A percentile compares a stretch with the other conserved stretches of the same genome.
phyloP scores from a whole-genome alignment of 1,140 invertebrate species.

The Heterodera carotae region DNA sequence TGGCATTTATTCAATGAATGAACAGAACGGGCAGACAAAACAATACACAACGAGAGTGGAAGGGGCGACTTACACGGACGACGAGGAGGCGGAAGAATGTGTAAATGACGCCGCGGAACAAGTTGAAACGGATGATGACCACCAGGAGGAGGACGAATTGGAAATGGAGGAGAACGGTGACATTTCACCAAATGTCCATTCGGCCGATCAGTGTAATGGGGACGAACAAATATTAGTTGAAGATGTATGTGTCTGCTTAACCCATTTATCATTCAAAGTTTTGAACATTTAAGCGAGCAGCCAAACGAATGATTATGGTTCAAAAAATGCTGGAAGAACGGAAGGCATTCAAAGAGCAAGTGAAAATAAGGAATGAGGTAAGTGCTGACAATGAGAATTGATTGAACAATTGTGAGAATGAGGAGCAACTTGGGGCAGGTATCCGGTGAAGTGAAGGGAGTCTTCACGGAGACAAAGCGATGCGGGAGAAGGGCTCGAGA shows the following conservation, averaged over 20 bases:
- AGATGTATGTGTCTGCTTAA: slow-evolving; percentile 7
- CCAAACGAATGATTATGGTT: not conserved
- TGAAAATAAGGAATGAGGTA: slow-evolving; percentile 7
- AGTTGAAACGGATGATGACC: not conserved
- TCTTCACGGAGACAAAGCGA: slow-evolving; percentile 8
- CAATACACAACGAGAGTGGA: slow-evolving; percentile 15
- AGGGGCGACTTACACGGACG: slow-evolving; percentile 19
- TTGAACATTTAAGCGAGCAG: not conserved
- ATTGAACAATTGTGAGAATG: slow-evolving; percentile 2
- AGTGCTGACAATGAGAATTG: not conserved
- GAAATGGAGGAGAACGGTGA: not conserved
- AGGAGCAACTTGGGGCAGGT: not conserved
- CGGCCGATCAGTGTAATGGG: not conserved
- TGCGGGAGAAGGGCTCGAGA: not conserved
- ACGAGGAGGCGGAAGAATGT: slow-evolving; percentile 17
- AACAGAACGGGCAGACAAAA: not conserved
- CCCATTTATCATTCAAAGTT: too few species aligned
- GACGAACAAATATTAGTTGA: not conserved
- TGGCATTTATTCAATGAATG: not conserved
- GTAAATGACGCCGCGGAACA: slow-evolving; percentile 13
- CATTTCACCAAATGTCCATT: not conserved
- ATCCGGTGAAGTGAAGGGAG: not conserved
- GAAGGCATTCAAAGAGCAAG: not conserved
- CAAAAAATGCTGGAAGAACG: not conserved
- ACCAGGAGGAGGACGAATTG: not conserved